Evolutionary conservation across 2,888 invertebrate species (phyloP).

Genomic region (Lobophora halterata): DNA sequence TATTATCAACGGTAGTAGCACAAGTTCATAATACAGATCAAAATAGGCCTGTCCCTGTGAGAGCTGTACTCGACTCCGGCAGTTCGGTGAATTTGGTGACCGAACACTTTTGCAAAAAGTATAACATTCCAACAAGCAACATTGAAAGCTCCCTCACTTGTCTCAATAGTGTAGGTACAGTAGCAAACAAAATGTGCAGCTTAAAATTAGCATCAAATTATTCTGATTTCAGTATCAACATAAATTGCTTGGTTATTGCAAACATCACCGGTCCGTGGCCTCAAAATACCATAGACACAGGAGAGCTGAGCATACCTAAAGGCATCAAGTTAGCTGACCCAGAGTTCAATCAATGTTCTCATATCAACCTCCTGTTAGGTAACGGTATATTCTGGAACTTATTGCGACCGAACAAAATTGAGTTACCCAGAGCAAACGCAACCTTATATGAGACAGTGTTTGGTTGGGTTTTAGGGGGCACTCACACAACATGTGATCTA

Average conservation of each 20-base stretch:
- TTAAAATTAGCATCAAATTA: neutral
- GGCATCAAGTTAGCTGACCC: no score
- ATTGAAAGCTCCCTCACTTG: neutral
- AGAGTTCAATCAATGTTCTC: no score
- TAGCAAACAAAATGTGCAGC: neutral
- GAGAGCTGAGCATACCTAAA: no score
- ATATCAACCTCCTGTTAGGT: no score
- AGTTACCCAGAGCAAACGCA: no score
- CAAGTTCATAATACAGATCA: neutral
- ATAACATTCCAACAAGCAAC: neutral
- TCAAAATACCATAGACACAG: no score
- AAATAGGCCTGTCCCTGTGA: neutral
- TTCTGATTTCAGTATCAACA: neutral
- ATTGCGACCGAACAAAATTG: neutral
- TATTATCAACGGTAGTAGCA: neutral
- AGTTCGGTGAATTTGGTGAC: neutral
- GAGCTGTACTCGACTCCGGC: neutral
- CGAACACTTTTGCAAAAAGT: neutral
- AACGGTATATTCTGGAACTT: neutral
- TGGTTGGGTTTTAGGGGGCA: neutral
- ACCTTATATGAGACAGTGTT: no score
- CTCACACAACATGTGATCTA: neutral
- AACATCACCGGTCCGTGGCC: neutral
- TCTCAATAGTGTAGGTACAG: neutral
- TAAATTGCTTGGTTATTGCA: neutral